Base-by-base conservation (phyloP, 2,888 invertebrate species). In the Campaea margaritaria region DNA sequence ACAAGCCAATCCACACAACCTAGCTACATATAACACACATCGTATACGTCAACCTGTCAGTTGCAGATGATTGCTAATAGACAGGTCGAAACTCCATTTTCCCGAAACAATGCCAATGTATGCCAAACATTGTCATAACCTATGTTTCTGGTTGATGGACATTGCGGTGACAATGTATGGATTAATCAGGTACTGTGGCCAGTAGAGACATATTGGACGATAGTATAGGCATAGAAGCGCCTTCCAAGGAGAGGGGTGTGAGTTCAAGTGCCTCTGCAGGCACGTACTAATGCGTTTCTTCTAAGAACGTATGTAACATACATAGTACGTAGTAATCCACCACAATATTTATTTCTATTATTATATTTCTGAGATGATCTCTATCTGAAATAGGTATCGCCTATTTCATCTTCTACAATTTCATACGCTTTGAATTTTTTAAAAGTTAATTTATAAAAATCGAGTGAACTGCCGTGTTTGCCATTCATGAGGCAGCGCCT, bases 381-480 rank as follows among this genome's bases (percentile, higher is more conserved):
- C n/a, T n/a, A n/a, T n/a, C n/a, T n/a, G n/a, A n/a, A n/a, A n/a
- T n/a, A n/a, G n/a, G n/a, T n/a, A n/a, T n/a, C n/a, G n/a, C n/a
- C n/a, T n/a, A n/a, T n/a, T n/a, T n/a, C n/a, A n/a, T n/a, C n/a
- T n/a, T n/a, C n/a, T n/a, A n/a, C n/a, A n/a, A n/a, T n/a, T n/a
- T n/a, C n/a, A n/a, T 21, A 21, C 5, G 48, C 27, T 36, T 54
- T 57, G 51, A 61, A 59, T 64, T 63, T 61, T 53, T 52, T 61
- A 62, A 68, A 58, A 59, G 54, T 57, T 74, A 76, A 78, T 80
- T 81, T 78, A 72, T 79, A 79, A 77, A 78, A 68, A 46, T 52
- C 58, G 65, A 52, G 66, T 62, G 56, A 57, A 68, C 58, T 62
- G 59, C 62, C 56, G 48, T 59, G 79, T 84, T 82, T 82, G 75